Conservation (phyloP, 92 coral and sea anemone species). For the Muricea muricata region DNA sequence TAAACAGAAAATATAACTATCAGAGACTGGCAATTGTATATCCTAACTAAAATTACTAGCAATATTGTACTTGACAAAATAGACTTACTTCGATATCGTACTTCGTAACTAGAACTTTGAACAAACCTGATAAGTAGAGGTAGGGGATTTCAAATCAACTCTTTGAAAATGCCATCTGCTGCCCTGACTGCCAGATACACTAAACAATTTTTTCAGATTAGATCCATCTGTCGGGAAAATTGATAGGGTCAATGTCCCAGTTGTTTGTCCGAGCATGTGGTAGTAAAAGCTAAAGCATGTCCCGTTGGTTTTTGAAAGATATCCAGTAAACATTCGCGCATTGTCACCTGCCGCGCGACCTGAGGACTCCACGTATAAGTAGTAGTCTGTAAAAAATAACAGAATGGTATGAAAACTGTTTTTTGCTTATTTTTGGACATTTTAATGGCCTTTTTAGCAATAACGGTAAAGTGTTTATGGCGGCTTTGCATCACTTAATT, state of each 20-base stretch:
- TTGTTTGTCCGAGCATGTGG: not conserved
- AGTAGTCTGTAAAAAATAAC: too few relatives aligned
- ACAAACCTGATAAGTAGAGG: not conserved
- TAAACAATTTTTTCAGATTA: not conserved
- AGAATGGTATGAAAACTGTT: too few relatives aligned
- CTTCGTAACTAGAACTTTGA: too few relatives aligned
- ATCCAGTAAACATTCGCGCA: slow-evolving; percentile 69
- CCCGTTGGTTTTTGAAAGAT: slow-evolving; percentile 21
- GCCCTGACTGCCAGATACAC: not conserved
- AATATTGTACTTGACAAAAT: too few relatives aligned
- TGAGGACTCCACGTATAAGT: slow-evolving; percentile 87
- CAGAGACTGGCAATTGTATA: too few relatives aligned
- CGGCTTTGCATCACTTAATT: too few relatives aligned
- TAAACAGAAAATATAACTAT: too few relatives aligned
- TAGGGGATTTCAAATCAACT: not conserved
- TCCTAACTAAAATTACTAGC: too few relatives aligned
- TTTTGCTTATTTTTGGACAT: too few relatives aligned
- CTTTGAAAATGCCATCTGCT: not conserved
- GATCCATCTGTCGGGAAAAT: not conserved
- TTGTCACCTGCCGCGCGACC: slow-evolving; percentile 53
- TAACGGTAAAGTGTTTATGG: too few relatives aligned
- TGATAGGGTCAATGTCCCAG: not conserved
- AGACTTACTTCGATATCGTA: too few relatives aligned
- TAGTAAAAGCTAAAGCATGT: not conserved
- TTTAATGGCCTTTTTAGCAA: too few relatives aligned